Evolutionary conservation across 2,888 invertebrate genomes (phyloP), one percentile per base, ranked within the genome.

Genomic region (Adelphocoris suturalis): DNA sequence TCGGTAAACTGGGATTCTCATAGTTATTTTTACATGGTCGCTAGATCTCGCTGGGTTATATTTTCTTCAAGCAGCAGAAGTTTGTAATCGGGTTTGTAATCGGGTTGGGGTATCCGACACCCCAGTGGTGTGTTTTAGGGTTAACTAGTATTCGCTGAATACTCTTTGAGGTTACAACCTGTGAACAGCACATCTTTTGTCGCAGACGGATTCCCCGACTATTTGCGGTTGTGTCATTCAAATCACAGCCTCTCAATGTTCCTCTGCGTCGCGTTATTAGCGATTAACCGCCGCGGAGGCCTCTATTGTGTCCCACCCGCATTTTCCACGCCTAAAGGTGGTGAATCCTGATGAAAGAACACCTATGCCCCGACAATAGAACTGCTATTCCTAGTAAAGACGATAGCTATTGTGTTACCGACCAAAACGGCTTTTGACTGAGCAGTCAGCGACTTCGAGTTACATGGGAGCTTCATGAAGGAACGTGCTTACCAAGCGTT

Each of bases 381-480:
- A 68, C 68, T 68, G 68, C 68, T 68, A 23, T 68, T 68, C 68
- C 68, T 68, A 68, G 68, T 23, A 23, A 68, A 68, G 68, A 68
- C 23, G 68, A 23, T 12, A n/a, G 19, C 68, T 23, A 68, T 68
- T 68, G 68, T 68, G 68, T 68, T 68, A 1, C 23, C 68, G 68
- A 68, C 68, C 23, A 68, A 68, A 68, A 12, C 23, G 23, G 68
- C 68, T 23, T 68, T 68, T 68, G 68, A 68, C 68, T n/a, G 23
- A 9, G 23, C n/a, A 68, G 52, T 52, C 68, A 68, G 19, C 68
- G 23, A 12, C 68, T 9, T 68, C 23, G 23, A 7, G 19, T 68
- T 68, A 11, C 68, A 68, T 68, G 68, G 68, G 68, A 68, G 13
- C n/a, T 7, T 12, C 68, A 11, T 19, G 23, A 23, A 23, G 27